phyloP scores from a whole-genome alignment of 2,888 invertebrate species.

The Argyra leucocephala region DNA sequence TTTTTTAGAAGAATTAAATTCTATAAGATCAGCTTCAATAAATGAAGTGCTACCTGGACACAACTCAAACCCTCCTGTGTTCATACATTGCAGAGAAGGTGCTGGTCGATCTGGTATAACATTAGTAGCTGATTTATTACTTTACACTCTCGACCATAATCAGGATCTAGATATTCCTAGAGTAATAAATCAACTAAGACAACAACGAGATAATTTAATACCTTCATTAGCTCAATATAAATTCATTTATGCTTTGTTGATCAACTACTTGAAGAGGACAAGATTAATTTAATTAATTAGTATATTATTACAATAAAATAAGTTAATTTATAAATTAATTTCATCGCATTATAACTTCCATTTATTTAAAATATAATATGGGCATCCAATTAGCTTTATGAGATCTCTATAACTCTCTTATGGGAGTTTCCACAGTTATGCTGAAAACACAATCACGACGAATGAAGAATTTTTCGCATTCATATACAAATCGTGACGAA shows the following conservation, averaged over 20 bases:
- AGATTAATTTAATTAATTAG: conserved; percentile 58
- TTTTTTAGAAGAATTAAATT: conserved; percentile 77
- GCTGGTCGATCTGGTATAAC: conserved; percentile 70
- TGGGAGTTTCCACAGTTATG: too few species aligned
- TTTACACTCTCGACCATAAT: conserved; percentile 75
- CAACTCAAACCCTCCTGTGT: conserved; percentile 62
- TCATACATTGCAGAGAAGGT: conserved; percentile 69
- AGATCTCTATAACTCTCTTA: too few species aligned
- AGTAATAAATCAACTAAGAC: conserved; percentile 68
- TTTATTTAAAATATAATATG: too few species aligned
- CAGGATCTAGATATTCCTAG: conserved; percentile 81
- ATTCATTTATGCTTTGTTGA: conserved; percentile 74
- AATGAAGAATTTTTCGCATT: too few species aligned
- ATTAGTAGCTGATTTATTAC: conserved; percentile 66
- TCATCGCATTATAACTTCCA: too few species aligned
- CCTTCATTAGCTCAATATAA: conserved; percentile 83
- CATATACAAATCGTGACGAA: too few species aligned
- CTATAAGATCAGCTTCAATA: conserved; percentile 64
- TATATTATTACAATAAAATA: too few species aligned
- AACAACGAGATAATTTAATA: conserved; percentile 80
- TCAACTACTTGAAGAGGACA: conserved; percentile 78
- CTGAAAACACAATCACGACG: too few species aligned
- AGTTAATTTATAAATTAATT: too few species aligned
- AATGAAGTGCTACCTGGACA: conserved; percentile 57
- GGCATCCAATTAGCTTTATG: too few species aligned